These are phyloP conservation scores for Scaptomyza polygonia DNA, from an alignment of 2,888 invertebrate genomes.

Conservation along the genomic window DNA sequence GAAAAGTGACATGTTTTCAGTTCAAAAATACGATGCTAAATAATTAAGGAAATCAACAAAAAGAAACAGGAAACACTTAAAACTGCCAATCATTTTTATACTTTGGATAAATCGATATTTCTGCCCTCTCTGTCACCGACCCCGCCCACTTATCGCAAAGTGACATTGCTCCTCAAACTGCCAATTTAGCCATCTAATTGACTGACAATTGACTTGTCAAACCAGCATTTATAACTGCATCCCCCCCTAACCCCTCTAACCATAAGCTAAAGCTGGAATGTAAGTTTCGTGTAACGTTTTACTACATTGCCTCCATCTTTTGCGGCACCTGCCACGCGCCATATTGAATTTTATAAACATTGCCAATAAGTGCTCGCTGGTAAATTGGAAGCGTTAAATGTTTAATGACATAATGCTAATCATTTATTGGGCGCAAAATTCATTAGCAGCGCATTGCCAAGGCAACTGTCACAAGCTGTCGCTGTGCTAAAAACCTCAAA, in stretches of 20 bases:
- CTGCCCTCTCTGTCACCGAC: conserved; percentile 2
- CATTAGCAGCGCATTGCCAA: conserved; percentile 59
- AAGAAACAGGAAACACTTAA: too few relatives aligned
- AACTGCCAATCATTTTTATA: too few relatives aligned
- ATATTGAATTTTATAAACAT: conserved; percentile 64
- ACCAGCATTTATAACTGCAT: conserved; percentile 69
- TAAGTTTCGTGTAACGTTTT: conserved; percentile 35
- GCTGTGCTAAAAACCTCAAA: conserved; percentile 31
- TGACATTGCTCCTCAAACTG: conserved; percentile 7
- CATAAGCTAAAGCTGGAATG: conserved; percentile 50
- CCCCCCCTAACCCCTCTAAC: conserved; percentile 35
- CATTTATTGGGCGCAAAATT: conserved; percentile 72
- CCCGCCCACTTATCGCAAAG: not conserved
- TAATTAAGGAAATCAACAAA: too few relatives aligned
- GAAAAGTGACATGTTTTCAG: too few relatives aligned
- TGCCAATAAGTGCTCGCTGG: conserved; percentile 60
- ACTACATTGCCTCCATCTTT: conserved; percentile 6
- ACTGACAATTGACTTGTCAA: conserved; percentile 76
- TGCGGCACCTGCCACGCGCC: not conserved
- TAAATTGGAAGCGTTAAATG: conserved; percentile 62
- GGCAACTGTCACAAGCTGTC: conserved; percentile 59
- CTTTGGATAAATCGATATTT: not conserved
- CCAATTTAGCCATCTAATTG: conserved; percentile 41
- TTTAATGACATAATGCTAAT: conserved; percentile 74
- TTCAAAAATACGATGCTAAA: too few relatives aligned